A percentile compares a stretch with the other conserved stretches of the same genome.
phyloP scores from a whole-genome alignment of 2,888 invertebrate genomes.

The Zele albiditarsus region DNA sequence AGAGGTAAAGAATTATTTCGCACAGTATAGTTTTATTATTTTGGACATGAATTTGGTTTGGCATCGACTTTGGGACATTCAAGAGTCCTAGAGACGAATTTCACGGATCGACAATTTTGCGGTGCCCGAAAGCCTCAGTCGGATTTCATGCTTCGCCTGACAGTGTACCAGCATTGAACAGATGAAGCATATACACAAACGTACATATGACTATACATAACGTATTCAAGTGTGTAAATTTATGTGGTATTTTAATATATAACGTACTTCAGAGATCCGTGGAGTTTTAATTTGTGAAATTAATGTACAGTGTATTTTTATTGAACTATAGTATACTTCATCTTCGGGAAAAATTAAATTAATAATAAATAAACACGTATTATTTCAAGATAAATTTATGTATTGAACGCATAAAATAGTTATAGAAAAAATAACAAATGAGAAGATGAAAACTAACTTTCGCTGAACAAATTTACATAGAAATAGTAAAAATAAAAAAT shows the following conservation, averaged over 20 bases:
- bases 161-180: conserved; percentile 14
- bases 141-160: conserved; percentile 30
- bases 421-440: neutral
- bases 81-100: conserved; percentile 46
- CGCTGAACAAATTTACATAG: neutral
- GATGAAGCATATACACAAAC: neutral
- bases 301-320: no score
- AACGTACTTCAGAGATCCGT: no score
- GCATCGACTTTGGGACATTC: neutral
- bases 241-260: neutral
- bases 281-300: no score
- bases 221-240: neutral
- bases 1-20: no score
- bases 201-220: neutral
- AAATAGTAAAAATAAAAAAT: neutral
- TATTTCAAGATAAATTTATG: no score
- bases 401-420: no score
- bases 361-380: no score
- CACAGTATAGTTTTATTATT: no score
- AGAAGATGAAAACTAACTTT: no score
- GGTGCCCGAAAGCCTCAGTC: conserved; percentile 8
- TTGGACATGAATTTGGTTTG: conserved; percentile 24
- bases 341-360: no score
- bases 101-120: conserved; percentile 47
- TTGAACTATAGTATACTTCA: no score